A percentile compares a stretch with the other conserved stretches of the same genome.
Conservation (phyloP, 2,888 invertebrate genomes). For the Cabera pusaria region DNA sequence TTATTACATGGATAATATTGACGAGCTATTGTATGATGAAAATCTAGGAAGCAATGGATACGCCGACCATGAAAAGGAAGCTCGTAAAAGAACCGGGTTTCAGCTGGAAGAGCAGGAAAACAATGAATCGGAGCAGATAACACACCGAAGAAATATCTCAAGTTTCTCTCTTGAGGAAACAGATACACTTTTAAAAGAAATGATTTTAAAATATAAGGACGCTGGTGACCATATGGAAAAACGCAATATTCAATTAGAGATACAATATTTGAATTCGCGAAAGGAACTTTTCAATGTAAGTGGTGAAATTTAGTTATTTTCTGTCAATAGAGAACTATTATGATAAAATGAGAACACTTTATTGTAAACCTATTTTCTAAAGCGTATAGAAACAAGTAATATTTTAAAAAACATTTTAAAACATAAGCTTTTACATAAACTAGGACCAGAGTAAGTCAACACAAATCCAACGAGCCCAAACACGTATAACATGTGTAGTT, state of each 20-base stretch:
- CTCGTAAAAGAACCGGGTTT: conserved; percentile 39
- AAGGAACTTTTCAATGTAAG: conserved; percentile 51
- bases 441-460: too few species aligned
- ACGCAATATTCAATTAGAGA: conserved; percentile 21
- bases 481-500: too few species aligned
- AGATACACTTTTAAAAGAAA: conserved; percentile 31
- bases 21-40: conserved; percentile 27
- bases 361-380: too few species aligned
- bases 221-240: conserved; percentile 2
- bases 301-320: too few species aligned
- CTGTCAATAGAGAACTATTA: too few species aligned
- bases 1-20: conserved; percentile 27
- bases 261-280: conserved; percentile 36
- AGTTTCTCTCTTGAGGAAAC: conserved; percentile 42
- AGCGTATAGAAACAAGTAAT: too few species aligned
- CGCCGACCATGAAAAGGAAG: conserved; percentile 36
- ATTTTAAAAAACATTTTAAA: too few species aligned
- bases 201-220: conserved; percentile 29
- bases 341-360: too few species aligned
- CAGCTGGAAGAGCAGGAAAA: conserved; percentile 42
- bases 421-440: too few species aligned
- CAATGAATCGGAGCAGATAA: conserved; percentile 12
- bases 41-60: conserved; percentile 22
- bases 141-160: conserved; percentile 24
- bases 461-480: too few species aligned